These are phyloP conservation scores for Patella vulgata DNA, from an alignment of 1,140 invertebrate genomes.

Conservation along the genomic window DNA sequence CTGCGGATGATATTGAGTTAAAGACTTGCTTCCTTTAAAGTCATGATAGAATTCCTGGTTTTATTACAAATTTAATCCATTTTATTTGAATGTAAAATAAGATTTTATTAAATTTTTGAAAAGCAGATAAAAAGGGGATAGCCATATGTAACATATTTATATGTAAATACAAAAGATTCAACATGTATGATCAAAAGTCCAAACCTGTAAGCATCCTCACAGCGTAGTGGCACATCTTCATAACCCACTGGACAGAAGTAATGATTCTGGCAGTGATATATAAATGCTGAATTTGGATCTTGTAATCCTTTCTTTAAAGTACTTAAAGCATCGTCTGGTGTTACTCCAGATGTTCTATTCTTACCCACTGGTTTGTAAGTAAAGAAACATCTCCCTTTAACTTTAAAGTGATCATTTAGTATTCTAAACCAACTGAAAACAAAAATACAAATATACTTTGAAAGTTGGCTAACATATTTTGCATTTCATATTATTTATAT, in stretches of 20 bases:
- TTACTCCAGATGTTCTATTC: constrained; percentile 50
- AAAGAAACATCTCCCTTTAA: constrained; percentile 49
- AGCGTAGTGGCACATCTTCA: constrained; percentile 51
- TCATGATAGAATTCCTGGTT: too few species aligned
- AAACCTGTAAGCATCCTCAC: constrained; percentile 57
- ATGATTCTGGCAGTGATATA: constrained; percentile 65
- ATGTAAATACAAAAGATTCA: too few species aligned
- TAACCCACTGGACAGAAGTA: constrained; percentile 64
- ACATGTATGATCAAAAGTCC: too few species aligned
- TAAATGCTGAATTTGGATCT: constrained; percentile 48
- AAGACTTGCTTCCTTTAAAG: too few species aligned
- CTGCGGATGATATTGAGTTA: too few species aligned
- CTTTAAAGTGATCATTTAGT: constrained; percentile 58
- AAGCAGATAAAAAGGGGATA: too few species aligned
- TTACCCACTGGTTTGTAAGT: constrained; percentile 59
- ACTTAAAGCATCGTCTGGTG: constrained; percentile 46
- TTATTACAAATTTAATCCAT: too few species aligned
- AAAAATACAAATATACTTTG: constrained; percentile 9
- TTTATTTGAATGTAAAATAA: too few species aligned
- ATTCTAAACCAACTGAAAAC: constrained; percentile 55
- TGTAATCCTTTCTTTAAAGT: constrained; percentile 51
- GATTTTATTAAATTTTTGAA: too few species aligned
- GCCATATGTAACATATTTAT: too few species aligned
- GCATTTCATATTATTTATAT: too few species aligned
- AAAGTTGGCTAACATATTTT: too few species aligned